Conservation (phyloP, 2,797 vertebrate species). For the Peromyscus attwateri region DNA sequence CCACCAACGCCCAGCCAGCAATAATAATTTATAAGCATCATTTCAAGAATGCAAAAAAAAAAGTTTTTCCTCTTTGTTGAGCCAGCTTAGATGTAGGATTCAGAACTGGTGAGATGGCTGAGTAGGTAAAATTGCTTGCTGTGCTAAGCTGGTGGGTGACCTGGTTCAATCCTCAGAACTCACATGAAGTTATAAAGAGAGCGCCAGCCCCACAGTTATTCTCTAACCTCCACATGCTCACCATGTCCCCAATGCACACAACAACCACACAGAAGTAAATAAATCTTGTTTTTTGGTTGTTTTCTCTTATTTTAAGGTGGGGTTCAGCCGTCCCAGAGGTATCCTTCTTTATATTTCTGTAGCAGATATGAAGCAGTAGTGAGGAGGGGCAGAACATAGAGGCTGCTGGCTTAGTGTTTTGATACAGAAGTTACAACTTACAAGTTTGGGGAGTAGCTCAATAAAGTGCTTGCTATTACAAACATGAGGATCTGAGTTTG, state of each 20-base stretch:
- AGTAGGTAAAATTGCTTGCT: neutral
- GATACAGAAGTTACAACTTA: neutral
- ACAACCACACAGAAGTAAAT: neutral
- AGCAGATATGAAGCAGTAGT: neutral
- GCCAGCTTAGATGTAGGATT: neutral
- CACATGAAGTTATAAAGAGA: neutral
- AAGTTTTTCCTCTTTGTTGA: neutral
- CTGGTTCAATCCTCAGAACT: neutral
- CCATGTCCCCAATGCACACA: too few species aligned
- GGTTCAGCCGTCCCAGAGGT: neutral
- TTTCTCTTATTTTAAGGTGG: neutral
- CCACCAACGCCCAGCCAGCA: too few species aligned
- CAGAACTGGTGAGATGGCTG: neutral
- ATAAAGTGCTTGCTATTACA: neutral
- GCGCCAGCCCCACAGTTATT: neutral
- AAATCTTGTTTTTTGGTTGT: neutral
- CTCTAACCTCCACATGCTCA: neutral
- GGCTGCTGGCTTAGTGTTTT: neutral
- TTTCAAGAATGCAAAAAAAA: neutral
- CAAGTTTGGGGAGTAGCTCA: neutral
- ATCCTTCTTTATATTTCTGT: neutral
- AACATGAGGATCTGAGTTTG: neutral
- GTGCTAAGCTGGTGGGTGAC: neutral
- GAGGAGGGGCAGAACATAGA: neutral
- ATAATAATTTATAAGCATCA: conserved; percentile 36